Evolutionary conservation across 2,888 invertebrate species (phyloP).

Genomic region (Drosophila setosimentum): DNA sequence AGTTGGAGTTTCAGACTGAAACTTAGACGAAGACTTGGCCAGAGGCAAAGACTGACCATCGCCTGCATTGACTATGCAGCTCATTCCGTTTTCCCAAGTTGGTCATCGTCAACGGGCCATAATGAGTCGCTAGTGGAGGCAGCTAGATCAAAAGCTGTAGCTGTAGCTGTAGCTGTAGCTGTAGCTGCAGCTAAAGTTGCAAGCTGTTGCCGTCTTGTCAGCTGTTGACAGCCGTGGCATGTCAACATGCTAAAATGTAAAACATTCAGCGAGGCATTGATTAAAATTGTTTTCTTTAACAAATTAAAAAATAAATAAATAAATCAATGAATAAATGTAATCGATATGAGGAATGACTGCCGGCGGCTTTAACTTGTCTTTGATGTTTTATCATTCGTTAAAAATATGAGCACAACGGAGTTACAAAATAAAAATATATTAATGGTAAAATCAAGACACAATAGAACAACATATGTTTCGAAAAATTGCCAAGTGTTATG

Average conservation of each 20-base stretch:
- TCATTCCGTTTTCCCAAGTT: conserved; percentile 80
- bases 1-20: conserved; percentile 14
- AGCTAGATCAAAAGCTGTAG: conserved; percentile 5
- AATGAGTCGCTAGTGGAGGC: conserved; percentile 64
- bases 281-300: conserved; percentile 68
- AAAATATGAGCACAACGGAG: not conserved
- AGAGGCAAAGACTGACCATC: conserved; percentile 34
- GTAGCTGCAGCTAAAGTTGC: conserved; percentile 6
- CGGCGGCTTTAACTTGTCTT: not conserved
- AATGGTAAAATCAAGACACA: not conserved
- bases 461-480: not conserved
- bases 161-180: conserved; percentile 10
- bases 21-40: conserved; percentile 7
- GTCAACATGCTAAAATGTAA: conserved; percentile 78
- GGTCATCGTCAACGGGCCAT: conserved; percentile 76
- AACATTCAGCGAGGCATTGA: conserved; percentile 71
- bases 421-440: not conserved
- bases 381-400: not conserved
- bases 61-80: conserved; percentile 65
- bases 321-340: conserved; percentile 7
- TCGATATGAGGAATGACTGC: not conserved
- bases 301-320: conserved; percentile 11
- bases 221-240: conserved; percentile 80
- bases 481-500: not conserved
- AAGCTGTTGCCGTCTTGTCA: conserved; percentile 56